phyloP scores from a whole-genome alignment of 2,888 invertebrate genomes.

The Melieria crassipennis region DNA sequence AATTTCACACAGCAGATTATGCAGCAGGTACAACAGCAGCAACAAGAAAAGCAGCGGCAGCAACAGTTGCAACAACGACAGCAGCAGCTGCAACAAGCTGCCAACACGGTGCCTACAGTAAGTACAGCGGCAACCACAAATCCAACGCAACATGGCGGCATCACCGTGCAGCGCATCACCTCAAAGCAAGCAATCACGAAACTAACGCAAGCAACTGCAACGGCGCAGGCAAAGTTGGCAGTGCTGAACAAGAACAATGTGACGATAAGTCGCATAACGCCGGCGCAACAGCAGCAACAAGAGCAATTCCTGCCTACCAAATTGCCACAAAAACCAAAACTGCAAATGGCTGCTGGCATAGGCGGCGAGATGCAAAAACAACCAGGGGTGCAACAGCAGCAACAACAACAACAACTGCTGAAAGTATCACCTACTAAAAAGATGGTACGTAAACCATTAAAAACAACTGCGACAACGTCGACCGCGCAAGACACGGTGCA shows the following conservation, averaged over 20 bases:
- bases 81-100: conserved; percentile 37
- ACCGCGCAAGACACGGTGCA: conserved; percentile 35
- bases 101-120: conserved; percentile 43
- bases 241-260: conserved; percentile 61
- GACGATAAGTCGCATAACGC: conserved; percentile 59
- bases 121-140: conserved; percentile 45
- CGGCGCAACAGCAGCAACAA: conserved; percentile 40
- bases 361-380: too few species aligned
- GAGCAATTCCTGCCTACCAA: too few species aligned
- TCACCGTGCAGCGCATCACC: conserved; percentile 56
- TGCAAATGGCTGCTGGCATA: conserved; percentile 20
- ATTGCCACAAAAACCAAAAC: conserved; percentile 15
- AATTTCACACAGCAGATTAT: conserved; percentile 52
- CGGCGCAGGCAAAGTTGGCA: conserved; percentile 48
- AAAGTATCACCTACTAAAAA: conserved; percentile 28
- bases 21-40: conserved; percentile 47
- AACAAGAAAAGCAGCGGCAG: conserved; percentile 42
- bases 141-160: conserved; percentile 44
- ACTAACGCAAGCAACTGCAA: conserved; percentile 2
- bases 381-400: not conserved
- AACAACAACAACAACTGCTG: conserved; percentile 29
- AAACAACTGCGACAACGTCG: conserved; percentile 22
- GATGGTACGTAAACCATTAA: conserved; percentile 32
- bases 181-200: conserved; percentile 43
- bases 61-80: conserved; percentile 44